Conservation (phyloP, 2,888 invertebrate genomes). For the Panzeria rudis region DNA sequence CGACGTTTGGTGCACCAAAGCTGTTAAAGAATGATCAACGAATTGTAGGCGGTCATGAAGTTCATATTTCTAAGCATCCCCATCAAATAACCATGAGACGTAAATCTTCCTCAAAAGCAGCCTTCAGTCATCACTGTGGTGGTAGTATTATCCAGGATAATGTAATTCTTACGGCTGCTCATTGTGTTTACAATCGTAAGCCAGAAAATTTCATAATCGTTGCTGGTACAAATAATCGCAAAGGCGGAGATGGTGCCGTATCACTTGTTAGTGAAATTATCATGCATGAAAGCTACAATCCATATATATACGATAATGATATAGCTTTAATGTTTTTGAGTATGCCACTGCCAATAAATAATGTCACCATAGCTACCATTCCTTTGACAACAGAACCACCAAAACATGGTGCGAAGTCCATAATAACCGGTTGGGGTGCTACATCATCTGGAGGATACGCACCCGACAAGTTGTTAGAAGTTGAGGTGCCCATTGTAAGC, state of each 20-base stretch:
- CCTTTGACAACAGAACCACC: slow-evolving; percentile 74
- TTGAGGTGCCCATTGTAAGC: slow-evolving; percentile 74
- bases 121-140: slow-evolving; percentile 78
- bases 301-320: slow-evolving; percentile 84
- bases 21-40: slow-evolving; percentile 72
- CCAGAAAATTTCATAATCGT: slow-evolving; percentile 81
- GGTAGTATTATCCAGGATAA: slow-evolving; percentile 76
- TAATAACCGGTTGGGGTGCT: slow-evolving; percentile 79
- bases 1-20: background rate
- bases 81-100: slow-evolving; percentile 78
- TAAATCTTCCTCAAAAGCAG: slow-evolving; percentile 70
- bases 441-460: slow-evolving; percentile 73
- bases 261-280: slow-evolving; percentile 84
- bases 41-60: slow-evolving; percentile 78
- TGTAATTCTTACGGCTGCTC: slow-evolving; percentile 79
- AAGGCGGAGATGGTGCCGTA: slow-evolving; percentile 84
- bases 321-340: slow-evolving; percentile 84
- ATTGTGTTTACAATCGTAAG: slow-evolving; percentile 75
- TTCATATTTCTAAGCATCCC: slow-evolving; percentile 75
- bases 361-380: slow-evolving; percentile 77
- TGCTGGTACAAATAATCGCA: slow-evolving; percentile 85
- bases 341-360: slow-evolving; percentile 77
- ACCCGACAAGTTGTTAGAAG: slow-evolving; percentile 76
- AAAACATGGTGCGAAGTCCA: slow-evolving; percentile 71
- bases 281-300: slow-evolving; percentile 84